Evolutionary conservation across 2,888 invertebrate genomes (phyloP).

Genomic region (Melinaea marsaeus): DNA sequence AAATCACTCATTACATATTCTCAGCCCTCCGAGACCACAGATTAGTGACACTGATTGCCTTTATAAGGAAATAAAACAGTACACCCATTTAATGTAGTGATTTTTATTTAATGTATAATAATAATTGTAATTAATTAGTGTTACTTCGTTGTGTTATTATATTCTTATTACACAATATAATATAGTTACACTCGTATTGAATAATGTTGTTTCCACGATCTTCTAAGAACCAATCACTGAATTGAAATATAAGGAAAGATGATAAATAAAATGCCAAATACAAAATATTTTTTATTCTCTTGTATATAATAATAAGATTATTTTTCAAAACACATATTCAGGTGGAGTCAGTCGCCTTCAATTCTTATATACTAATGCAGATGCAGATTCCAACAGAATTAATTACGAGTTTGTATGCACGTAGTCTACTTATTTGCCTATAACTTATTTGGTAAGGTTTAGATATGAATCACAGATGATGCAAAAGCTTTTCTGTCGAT

Average conservation of each 20-base stretch:
- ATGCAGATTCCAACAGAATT: background rate
- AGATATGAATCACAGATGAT: too few species aligned
- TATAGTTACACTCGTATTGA: too few species aligned
- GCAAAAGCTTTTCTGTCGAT: background rate
- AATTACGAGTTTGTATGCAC: background rate
- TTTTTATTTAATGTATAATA: too few species aligned
- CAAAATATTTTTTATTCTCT: background rate
- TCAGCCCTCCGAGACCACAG: constrained; percentile 2
- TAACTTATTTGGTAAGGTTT: constrained; percentile 1
- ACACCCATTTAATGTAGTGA: too few species aligned
- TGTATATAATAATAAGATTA: background rate
- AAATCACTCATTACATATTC: background rate
- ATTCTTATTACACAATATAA: too few species aligned
- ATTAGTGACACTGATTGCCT: background rate
- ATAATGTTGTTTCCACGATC: background rate
- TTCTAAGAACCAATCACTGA: background rate
- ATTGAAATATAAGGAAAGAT: background rate
- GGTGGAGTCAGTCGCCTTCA: background rate
- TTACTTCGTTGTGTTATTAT: too few species aligned
- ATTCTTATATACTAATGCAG: background rate
- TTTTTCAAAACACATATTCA: background rate
- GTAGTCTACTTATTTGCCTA: background rate
- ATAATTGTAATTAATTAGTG: too few species aligned
- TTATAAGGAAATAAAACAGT: background rate
- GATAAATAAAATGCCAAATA: background rate